These are phyloP conservation scores for Actinostola sp. DNA, from an alignment of 92 coral and sea anemone genomes.

Conservation along the genomic window DNA sequence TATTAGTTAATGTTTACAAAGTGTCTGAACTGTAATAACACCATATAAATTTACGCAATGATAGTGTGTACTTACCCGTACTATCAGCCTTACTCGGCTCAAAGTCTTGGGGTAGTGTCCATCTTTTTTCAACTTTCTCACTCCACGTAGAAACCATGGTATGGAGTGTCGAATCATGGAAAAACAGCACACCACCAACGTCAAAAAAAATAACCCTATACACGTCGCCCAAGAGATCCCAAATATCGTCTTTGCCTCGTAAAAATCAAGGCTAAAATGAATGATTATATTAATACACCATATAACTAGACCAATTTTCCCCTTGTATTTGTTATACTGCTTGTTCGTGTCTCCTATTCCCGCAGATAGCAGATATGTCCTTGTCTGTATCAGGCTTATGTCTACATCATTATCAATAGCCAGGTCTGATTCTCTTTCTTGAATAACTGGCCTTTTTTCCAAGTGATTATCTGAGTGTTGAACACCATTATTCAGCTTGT, in stretches of 20 bases:
- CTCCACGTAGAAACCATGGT: constrained; percentile 90
- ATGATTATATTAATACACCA: constrained; percentile 75
- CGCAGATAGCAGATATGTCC: constrained; percentile 80
- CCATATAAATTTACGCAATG: too few relatives aligned
- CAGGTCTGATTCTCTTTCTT: constrained; percentile 19
- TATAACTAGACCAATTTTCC: constrained; percentile 76
- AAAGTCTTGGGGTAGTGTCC: constrained; percentile 88
- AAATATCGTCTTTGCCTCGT: constrained; percentile 87
- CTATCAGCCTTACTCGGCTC: constrained; percentile 65
- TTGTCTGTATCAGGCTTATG: constrained; percentile 61
- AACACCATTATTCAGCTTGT: background rate
- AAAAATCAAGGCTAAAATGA: constrained; percentile 86
- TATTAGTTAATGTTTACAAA: too few relatives aligned
- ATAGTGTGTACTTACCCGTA: constrained; percentile 58
- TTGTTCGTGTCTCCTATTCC: constrained; percentile 85
- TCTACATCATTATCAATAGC: constrained; percentile 48
- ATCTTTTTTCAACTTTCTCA: constrained; percentile 77
- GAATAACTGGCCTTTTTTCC: background rate
- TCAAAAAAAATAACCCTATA: constrained; percentile 75
- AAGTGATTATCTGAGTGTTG: background rate
- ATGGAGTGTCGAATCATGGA: constrained; percentile 84
- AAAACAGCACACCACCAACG: constrained; percentile 73
- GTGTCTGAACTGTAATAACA: too few relatives aligned
- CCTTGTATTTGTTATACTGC: constrained; percentile 66
- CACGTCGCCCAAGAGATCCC: constrained; percentile 90